Conservation (phyloP, 2,888 invertebrate genomes). For the Hyalella azteca region DNA sequence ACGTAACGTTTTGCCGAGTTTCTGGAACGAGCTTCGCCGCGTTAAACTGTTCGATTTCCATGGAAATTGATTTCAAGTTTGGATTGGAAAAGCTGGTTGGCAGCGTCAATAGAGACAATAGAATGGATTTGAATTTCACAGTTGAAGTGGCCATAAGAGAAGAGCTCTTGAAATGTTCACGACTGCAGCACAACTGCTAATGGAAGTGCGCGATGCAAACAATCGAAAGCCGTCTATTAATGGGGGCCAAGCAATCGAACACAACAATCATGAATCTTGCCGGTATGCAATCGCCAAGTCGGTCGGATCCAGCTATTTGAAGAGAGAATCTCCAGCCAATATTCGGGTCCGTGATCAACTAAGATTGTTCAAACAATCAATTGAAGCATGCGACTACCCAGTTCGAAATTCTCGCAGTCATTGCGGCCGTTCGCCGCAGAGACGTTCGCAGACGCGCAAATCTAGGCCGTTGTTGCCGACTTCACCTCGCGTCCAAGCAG, state of each 20-base stretch:
- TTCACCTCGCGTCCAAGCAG: no score
- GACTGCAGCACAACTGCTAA: neutral
- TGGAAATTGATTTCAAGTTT: neutral
- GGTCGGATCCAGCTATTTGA: slow-evolving; percentile 27
- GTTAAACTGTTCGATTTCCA: neutral
- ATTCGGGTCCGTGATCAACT: slow-evolving; percentile 18
- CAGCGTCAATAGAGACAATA: neutral
- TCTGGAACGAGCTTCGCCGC: no score
- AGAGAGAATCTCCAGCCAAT: neutral
- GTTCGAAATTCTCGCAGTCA: no score
- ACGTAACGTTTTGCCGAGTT: no score
- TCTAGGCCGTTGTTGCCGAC: no score
- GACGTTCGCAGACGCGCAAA: no score
- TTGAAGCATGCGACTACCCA: no score
- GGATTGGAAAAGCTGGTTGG: neutral
- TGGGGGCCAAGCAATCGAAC: slow-evolving; percentile 18
- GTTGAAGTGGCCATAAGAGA: no score
- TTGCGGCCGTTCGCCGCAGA: no score
- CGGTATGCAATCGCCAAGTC: neutral
- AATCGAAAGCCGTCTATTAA: slow-evolving; percentile 4
- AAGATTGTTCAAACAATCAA: slow-evolving; percentile 20
- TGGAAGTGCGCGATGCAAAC: neutral
- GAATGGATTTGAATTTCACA: neutral
- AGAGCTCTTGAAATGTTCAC: no score
- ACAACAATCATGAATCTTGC: slow-evolving; percentile 10